Conservation (phyloP, 2,113 vertebrate genomes). For the Pyrgilauda ruficollis region DNA sequence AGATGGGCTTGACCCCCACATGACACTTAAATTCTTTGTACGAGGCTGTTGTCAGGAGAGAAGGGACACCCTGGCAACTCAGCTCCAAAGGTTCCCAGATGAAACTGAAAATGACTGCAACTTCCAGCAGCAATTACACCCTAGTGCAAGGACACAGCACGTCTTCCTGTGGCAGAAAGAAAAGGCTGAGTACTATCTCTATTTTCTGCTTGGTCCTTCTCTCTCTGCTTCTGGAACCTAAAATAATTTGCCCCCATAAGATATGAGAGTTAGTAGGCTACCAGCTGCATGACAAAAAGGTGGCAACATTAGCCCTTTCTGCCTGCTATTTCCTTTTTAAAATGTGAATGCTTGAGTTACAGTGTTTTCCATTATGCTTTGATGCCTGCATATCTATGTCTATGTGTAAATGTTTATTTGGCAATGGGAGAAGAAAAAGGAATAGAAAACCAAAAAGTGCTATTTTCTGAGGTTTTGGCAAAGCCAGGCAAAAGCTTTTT, state of each 20-base stretch:
- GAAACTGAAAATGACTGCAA: not conserved
- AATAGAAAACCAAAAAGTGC: not conserved
- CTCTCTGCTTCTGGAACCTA: not conserved
- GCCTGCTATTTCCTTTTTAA: not conserved
- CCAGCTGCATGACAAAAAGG: not conserved
- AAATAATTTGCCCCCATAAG: not conserved
- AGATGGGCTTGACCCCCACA: not conserved
- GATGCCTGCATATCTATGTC: not conserved
- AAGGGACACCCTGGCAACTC: not conserved
- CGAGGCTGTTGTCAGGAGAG: rapidly evolving
- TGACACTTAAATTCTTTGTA: not conserved
- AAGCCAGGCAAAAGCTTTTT: not conserved
- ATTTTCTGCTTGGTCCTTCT: not conserved
- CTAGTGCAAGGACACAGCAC: rapidly evolving
- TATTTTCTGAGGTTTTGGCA: not conserved
- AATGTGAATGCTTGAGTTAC: not conserved
- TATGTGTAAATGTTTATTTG: not conserved
- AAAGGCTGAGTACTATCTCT: not conserved
- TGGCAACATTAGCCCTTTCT: not conserved
- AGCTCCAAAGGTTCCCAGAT: not conserved
- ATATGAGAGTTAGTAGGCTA: not conserved
- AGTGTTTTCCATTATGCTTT: not conserved
- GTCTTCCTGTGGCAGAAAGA: not conserved
- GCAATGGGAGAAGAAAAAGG: not conserved
- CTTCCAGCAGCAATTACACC: not conserved